Evolutionary conservation across 2,113 vertebrate genomes (phyloP).

Genomic region (Cottus gobio): DNA sequence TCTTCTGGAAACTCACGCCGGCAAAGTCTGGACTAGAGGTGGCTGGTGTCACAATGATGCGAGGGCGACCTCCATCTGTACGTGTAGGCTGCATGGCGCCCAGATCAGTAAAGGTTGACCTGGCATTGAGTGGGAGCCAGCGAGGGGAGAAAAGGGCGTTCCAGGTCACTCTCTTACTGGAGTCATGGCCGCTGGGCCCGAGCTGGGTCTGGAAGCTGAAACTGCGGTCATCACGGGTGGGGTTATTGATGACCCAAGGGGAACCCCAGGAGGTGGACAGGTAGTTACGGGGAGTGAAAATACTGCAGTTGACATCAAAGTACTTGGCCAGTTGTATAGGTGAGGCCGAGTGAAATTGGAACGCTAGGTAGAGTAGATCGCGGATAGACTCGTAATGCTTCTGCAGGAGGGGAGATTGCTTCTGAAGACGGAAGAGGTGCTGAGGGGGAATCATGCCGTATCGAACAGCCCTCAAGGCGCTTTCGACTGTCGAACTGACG

Average conservation of each 20-base stretch:
- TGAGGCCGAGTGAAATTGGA: constrained; percentile 96
- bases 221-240: constrained; percentile 95
- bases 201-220: constrained; percentile 97
- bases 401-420: constrained; percentile 87
- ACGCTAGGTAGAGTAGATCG: constrained; percentile 94
- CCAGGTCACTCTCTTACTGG: constrained; percentile 91
- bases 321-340: constrained; percentile 94
- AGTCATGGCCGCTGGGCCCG: constrained; percentile 92
- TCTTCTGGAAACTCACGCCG: constrained; percentile 96
- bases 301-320: constrained; percentile 95
- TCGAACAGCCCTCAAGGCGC: constrained; percentile 88
- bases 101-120: constrained; percentile 88
- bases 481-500: constrained; percentile 79
- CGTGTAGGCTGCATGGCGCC: constrained; percentile 88
- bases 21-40: constrained; percentile 92
- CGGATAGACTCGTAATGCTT: constrained; percentile 86
- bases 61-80: constrained; percentile 87
- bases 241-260: constrained; percentile 95
- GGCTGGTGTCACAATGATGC: constrained; percentile 92
- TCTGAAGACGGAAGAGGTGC: constrained; percentile 94
- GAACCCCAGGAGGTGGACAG: constrained; percentile 92
- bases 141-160: constrained; percentile 96
- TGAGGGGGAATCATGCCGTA: constrained; percentile 95
- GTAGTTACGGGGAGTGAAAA: constrained; percentile 97
- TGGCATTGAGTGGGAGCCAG: constrained; percentile 92